These are phyloP conservation scores for Callipepla squamata DNA, from an alignment of 2,113 vertebrate genomes.

Conservation along the genomic window DNA sequence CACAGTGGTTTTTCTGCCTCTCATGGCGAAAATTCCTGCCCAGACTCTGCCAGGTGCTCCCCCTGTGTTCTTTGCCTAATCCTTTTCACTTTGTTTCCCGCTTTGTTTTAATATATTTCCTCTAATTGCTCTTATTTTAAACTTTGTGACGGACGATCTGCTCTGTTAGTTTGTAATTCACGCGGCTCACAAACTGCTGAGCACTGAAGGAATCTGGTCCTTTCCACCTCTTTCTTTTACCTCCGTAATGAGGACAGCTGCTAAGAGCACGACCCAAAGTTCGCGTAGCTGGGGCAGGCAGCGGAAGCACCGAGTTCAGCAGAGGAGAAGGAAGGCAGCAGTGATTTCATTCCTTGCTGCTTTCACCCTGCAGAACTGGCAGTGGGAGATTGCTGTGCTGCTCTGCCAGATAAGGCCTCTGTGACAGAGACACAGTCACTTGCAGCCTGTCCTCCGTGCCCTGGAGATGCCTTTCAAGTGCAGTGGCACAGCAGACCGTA, in stretches of 20 bases:
- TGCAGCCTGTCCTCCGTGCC: not conserved
- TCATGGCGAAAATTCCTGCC: not conserved
- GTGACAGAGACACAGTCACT: not conserved
- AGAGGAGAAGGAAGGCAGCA: not conserved
- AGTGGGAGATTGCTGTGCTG: not conserved
- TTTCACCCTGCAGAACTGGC: not conserved
- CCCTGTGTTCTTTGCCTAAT: not conserved
- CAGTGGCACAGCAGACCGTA: accelerated
- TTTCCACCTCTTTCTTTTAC: not conserved
- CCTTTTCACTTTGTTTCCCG: not conserved
- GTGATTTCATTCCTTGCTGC: not conserved
- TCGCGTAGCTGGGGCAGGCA: not conserved
- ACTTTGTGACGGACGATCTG: not conserved
- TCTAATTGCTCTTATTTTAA: not conserved
- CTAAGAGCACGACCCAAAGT: not conserved
- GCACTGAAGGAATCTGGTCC: not conserved
- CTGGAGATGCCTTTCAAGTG: not conserved
- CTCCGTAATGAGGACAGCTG: not conserved
- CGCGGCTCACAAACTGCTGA: not conserved
- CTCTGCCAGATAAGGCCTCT: not conserved
- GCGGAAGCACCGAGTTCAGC: not conserved
- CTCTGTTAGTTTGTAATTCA: not conserved
- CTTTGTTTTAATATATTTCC: not conserved
- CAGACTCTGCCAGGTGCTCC: not conserved
- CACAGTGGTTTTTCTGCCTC: not conserved